phyloP scores from a whole-genome alignment of 1,140 invertebrate species.

The Pentalonia nigronervosa region DNA sequence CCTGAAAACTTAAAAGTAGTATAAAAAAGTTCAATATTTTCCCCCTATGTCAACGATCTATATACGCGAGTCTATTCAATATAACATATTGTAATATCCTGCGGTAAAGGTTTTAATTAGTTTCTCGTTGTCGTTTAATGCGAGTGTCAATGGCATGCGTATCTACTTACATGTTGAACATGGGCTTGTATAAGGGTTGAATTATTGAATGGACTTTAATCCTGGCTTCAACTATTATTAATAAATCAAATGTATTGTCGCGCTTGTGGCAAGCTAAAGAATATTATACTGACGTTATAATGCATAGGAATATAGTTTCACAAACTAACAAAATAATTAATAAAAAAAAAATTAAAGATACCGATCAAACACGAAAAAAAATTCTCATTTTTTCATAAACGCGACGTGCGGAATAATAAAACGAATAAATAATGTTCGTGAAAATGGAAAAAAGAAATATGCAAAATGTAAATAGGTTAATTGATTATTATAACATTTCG shows the following conservation, averaged over 20 bases:
- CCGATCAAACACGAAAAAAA: neutral
- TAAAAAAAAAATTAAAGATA: neutral
- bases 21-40: neutral
- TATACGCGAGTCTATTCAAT: neutral
- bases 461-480: neutral
- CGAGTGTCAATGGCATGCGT: conserved; percentile 15
- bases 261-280: neutral
- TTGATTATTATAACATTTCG: neutral
- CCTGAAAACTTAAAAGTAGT: neutral
- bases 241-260: conserved; percentile 15
- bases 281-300: neutral
- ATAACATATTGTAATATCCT: neutral
- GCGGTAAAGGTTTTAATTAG: conserved; percentile 28
- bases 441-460: neutral
- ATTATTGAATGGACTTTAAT: conserved; percentile 33
- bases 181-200: neutral
- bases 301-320: neutral
- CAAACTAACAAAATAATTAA: neutral
- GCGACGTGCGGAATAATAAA: neutral
- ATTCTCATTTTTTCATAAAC: neutral
- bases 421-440: neutral
- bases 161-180: neutral
- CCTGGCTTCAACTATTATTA: neutral
- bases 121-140: conserved; percentile 32
- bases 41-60: neutral